phyloP scores from a whole-genome alignment of 2,797 vertebrate species.

The Poecilia gillii region DNA sequence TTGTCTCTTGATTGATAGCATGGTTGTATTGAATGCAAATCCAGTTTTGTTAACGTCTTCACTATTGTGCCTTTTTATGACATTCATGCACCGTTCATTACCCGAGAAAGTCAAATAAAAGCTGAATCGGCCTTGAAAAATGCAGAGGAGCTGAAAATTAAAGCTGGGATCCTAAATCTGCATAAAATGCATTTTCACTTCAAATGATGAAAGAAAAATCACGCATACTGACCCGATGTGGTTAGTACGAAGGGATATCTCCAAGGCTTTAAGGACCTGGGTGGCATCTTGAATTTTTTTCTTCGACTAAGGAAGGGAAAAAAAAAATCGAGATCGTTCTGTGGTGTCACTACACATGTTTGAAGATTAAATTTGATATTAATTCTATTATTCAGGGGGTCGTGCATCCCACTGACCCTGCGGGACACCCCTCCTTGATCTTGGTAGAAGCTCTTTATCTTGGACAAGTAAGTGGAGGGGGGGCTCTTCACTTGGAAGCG shows the following conservation, averaged over 20 bases:
- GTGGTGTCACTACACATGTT: neutral
- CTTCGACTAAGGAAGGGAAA: conserved; percentile 84
- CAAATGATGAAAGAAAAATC: neutral
- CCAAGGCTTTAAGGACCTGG: conserved; percentile 92
- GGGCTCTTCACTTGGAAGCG: conserved; percentile 98
- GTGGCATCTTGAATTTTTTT: conserved; percentile 93
- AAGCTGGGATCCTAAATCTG: neutral
- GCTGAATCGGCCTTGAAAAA: neutral
- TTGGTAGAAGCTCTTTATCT: conserved; percentile 92
- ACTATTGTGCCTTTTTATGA: neutral
- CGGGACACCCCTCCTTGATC: conserved; percentile 90
- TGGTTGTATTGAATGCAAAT: neutral
- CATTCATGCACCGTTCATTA: neutral
- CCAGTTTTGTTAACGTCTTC: neutral
- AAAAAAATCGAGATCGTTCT: conserved; percentile 5
- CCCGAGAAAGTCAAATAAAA: neutral
- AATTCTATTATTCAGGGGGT: conserved; percentile 5
- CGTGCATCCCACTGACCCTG: conserved; percentile 80
- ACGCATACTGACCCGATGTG: conserved; percentile 90
- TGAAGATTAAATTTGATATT: neutral
- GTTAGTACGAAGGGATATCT: conserved; percentile 97
- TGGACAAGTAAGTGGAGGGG: conserved; percentile 90
- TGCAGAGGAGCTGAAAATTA: neutral
- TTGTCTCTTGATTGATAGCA: neutral
- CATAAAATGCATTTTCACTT: neutral